Percentiles rank a stretch among this genome's conserved stretches.
phyloP scores from a whole-genome alignment of 2,113 vertebrate genomes.

The Macroglossus sobrinus region DNA sequence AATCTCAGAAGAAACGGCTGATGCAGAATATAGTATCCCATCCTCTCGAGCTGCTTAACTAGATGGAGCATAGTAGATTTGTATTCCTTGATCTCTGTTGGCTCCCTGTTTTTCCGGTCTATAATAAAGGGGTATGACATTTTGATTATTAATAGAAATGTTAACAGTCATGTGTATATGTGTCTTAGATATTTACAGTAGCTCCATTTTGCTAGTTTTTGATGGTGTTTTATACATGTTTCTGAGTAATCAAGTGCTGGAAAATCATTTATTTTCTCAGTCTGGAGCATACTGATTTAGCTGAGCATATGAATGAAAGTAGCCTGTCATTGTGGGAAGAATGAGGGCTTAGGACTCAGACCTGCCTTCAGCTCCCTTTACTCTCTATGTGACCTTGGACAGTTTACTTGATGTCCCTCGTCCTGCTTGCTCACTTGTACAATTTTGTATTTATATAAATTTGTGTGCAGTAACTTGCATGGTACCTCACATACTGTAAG shows the following conservation, averaged over 20 bases:
- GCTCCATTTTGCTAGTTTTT: background rate
- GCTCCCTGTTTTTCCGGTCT: background rate
- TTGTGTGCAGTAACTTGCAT: accelerated
- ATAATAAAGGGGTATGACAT: background rate
- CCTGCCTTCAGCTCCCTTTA: background rate
- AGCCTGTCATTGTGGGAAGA: background rate
- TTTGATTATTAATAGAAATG: background rate
- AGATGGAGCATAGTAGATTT: background rate
- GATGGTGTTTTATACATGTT: background rate
- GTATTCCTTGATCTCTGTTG: background rate
- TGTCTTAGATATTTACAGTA: background rate
- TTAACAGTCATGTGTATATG: background rate
- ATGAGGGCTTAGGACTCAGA: background rate
- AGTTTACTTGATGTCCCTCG: background rate
- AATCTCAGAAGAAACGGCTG: background rate
- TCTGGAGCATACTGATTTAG: background rate
- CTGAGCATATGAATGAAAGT: no score
- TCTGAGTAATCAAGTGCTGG: background rate
- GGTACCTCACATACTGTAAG: background rate
- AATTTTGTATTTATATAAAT: background rate
- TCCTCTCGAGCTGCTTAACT: background rate
- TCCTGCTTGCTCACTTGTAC: background rate
- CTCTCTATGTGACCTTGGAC: background rate
- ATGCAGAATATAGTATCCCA: background rate
- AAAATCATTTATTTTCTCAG: background rate